Conservation (phyloP, 2,797 vertebrate genomes). For the Xenops minutus region DNA sequence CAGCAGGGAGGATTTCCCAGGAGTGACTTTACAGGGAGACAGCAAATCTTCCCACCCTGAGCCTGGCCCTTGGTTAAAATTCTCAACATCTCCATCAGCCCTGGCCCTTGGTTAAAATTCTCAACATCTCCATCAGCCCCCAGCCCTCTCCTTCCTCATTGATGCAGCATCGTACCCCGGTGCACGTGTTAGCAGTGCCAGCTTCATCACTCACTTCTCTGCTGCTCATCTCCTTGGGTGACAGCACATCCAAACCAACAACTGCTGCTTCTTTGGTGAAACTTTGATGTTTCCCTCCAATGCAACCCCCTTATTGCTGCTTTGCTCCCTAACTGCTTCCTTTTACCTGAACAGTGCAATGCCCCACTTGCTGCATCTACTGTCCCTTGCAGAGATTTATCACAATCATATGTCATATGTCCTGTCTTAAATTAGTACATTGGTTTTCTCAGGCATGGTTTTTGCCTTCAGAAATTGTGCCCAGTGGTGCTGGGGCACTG, state of each 20-base stretch:
- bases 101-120: neutral
- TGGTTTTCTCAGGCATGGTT: neutral
- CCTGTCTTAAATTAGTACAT: neutral
- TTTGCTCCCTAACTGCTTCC: neutral
- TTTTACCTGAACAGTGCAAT: neutral
- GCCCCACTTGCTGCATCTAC: neutral
- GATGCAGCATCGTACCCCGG: accelerated
- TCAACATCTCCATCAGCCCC: neutral
- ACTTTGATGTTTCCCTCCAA: neutral
- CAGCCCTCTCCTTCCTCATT: neutral
- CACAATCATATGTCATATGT: neutral
- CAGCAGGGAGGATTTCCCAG: neutral
- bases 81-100: neutral
- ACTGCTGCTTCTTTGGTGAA: neutral
- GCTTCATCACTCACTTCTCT: accelerated
- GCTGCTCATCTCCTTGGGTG: neutral
- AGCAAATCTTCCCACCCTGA: neutral
- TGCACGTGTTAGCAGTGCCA: accelerated
- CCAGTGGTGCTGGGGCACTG: neutral
- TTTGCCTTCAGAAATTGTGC: neutral
- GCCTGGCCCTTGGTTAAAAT: neutral
- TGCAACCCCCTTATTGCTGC: neutral
- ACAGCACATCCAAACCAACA: neutral
- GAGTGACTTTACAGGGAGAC: neutral
- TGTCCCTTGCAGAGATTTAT: neutral